Conservation (phyloP, 1,140 invertebrate species). For the Uloborus diversus region DNA sequence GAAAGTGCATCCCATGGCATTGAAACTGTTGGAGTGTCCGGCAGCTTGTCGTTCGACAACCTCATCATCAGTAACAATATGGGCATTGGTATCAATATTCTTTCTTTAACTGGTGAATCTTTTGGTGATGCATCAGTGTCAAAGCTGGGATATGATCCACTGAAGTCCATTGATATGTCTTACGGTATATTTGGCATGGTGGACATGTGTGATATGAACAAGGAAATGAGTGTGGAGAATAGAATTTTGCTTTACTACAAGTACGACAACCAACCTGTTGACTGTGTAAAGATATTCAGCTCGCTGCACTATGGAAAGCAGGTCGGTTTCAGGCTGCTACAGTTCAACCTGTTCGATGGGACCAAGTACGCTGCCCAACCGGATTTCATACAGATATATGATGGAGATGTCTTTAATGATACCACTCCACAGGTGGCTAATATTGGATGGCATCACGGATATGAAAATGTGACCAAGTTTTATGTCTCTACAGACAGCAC, state of each 20-base stretch:
- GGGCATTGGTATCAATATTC: slow-evolving; percentile 87
- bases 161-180: slow-evolving; percentile 85
- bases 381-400: slow-evolving; percentile 87
- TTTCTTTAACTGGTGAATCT: slow-evolving; percentile 92
- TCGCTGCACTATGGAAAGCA: slow-evolving; percentile 83
- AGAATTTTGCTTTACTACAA: slow-evolving; percentile 95
- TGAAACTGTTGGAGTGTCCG: slow-evolving; percentile 87
- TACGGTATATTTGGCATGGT: slow-evolving; percentile 95
- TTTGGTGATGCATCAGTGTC: slow-evolving; percentile 70
- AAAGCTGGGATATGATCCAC: slow-evolving; percentile 73
- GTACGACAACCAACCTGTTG: slow-evolving; percentile 94
- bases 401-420: slow-evolving; percentile 91
- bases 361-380: slow-evolving; percentile 79
- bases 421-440: slow-evolving; percentile 32
- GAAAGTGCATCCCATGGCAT: slow-evolving; percentile 90
- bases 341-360: slow-evolving; percentile 94
- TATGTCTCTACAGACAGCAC: slow-evolving; percentile 66
- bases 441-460: slow-evolving; percentile 41
- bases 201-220: slow-evolving; percentile 94
- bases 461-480: slow-evolving; percentile 31
- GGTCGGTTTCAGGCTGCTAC: slow-evolving; percentile 86
- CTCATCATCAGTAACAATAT: slow-evolving; percentile 80
- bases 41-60: slow-evolving; percentile 71
- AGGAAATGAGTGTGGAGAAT: slow-evolving; percentile 89
- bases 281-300: slow-evolving; percentile 97